These are phyloP conservation scores for Pygoscelis adeliae DNA, from an alignment of 2,113 vertebrate genomes.

Conservation along the genomic window DNA sequence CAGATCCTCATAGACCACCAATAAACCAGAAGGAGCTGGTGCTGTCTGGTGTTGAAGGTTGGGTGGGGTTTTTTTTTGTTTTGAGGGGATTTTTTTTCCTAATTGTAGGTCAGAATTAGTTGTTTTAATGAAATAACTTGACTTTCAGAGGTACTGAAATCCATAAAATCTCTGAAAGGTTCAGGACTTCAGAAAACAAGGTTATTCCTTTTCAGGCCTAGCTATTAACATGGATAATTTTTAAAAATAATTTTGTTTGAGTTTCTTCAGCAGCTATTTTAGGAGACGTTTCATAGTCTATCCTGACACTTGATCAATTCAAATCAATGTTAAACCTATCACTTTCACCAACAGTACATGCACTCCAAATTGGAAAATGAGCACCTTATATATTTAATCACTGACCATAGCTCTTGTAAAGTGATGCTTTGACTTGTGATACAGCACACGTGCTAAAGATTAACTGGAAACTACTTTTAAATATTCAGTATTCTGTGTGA, in stretches of 20 bases:
- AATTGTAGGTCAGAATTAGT: neutral
- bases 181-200: neutral
- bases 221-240: neutral
- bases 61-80: neutral
- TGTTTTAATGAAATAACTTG: neutral
- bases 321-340: neutral
- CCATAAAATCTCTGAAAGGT: neutral
- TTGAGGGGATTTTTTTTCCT: neutral
- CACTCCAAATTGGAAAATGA: neutral
- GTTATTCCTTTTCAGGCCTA: neutral
- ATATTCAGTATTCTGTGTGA: conserved; percentile 22
- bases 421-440: neutral
- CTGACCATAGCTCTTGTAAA: neutral
- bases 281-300: neutral
- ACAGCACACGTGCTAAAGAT: neutral
- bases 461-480: neutral
- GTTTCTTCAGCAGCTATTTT: neutral
- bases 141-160: neutral
- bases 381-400: neutral
- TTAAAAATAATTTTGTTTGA: neutral
- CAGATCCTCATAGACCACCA: neutral
- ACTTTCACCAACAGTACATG: neutral
- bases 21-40: neutral
- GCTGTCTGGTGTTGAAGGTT: neutral
- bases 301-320: neutral